A percentile compares a stretch with the other conserved stretches of the same genome.
Conservation (phyloP, 2,113 vertebrate species). For the Anser brachyrhynchus region DNA sequence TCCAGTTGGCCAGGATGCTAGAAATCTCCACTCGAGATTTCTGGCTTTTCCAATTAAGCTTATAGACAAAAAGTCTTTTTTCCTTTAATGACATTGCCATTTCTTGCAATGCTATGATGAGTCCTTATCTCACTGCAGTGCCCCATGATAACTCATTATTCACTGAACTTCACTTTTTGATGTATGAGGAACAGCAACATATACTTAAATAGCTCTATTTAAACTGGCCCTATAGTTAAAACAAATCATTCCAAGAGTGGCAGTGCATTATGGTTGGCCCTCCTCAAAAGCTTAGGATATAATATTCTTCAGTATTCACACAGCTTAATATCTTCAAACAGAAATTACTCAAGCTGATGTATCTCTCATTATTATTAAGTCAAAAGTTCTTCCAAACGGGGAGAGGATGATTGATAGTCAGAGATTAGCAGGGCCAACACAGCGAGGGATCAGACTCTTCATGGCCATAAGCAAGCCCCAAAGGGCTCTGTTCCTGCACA, state of each 20-base stretch:
- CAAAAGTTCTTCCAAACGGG: slow-evolving; percentile 39
- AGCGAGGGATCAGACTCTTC: background rate
- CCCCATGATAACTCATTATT: slow-evolving; percentile 50
- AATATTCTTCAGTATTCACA: slow-evolving; percentile 44
- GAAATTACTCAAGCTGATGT: slow-evolving; percentile 58
- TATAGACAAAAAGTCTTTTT: slow-evolving; percentile 25
- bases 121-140: slow-evolving; percentile 48
- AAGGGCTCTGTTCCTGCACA: background rate
- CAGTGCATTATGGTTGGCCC: slow-evolving; percentile 38
- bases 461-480: background rate
- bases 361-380: slow-evolving; percentile 48
- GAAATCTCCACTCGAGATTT: background rate
- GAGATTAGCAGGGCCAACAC: background rate
- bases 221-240: slow-evolving; percentile 58
- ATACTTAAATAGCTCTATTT: slow-evolving; percentile 63
- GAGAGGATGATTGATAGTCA: slow-evolving; percentile 28
- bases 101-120: slow-evolving; percentile 54
- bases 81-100: slow-evolving; percentile 49
- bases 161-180: slow-evolving; percentile 55
- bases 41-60: slow-evolving; percentile 54
- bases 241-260: slow-evolving; percentile 65
- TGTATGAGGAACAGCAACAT: slow-evolving; percentile 57
- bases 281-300: slow-evolving; percentile 43
- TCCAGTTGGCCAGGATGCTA: background rate
- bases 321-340: slow-evolving; percentile 59